These are phyloP conservation scores for Alces alces DNA, from an alignment of 2,113 vertebrate species.

Conservation along the genomic window DNA sequence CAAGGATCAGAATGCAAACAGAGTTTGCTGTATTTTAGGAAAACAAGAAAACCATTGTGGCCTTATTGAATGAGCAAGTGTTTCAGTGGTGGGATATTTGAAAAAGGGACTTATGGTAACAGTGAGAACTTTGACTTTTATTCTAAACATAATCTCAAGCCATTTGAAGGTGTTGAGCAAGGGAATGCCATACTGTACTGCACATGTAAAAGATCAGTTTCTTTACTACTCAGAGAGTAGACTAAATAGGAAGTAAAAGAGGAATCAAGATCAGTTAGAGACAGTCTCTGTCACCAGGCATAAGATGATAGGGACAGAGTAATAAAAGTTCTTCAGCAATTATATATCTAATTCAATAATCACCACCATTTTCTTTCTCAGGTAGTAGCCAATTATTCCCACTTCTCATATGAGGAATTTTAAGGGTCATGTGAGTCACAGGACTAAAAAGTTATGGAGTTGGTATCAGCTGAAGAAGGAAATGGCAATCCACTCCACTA, in stretches of 20 bases:
- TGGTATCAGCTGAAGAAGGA: not conserved
- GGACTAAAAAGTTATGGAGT: not conserved
- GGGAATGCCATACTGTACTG: not conserved
- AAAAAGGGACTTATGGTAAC: not conserved
- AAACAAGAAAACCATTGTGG: not conserved
- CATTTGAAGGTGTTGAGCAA: not conserved
- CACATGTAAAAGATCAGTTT: not conserved
- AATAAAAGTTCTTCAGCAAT: not conserved
- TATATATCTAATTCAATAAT: not conserved
- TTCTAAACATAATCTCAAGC: not conserved
- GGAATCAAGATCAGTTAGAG: not conserved
- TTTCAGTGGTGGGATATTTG: not conserved
- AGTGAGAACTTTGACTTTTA: not conserved
- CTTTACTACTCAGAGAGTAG: not conserved
- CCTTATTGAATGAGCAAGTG: not conserved
- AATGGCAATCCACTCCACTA: not conserved
- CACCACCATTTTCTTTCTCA: not conserved
- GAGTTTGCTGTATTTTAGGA: not conserved
- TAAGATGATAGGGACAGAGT: not conserved
- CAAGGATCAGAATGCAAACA: not conserved
- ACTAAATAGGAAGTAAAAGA: not conserved
- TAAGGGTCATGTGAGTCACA: not conserved
- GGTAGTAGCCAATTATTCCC: not conserved
- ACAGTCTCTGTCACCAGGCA: not conserved
- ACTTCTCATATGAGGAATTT: not conserved